Evolutionary conservation across 2,113 vertebrate genomes (phyloP).

Genomic region (Regulus satrapa): DNA sequence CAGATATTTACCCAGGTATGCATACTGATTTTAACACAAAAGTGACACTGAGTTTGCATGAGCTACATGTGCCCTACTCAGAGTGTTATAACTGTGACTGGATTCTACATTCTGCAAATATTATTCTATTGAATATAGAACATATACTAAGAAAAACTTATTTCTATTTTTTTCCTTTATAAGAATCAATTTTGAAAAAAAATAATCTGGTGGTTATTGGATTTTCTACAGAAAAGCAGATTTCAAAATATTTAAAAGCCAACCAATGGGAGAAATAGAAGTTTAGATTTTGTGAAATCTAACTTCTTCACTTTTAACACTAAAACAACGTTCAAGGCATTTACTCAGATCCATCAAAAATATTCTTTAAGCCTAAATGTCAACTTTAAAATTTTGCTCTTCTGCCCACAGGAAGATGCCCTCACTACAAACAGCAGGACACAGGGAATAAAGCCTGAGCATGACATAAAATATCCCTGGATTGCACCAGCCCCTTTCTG

Average conservation of each 20-base stretch:
- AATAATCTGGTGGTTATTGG: background rate
- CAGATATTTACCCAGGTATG: background rate
- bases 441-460: background rate
- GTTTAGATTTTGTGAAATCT: background rate
- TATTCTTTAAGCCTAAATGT: background rate
- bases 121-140: background rate
- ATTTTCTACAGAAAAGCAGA: background rate
- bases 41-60: background rate
- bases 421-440: background rate
- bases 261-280: background rate
- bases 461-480: background rate
- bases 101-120: background rate
- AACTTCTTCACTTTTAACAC: too few relatives aligned
- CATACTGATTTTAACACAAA: background rate
- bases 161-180: background rate
- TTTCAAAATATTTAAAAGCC: background rate
- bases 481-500: background rate
- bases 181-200: background rate
- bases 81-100: background rate
- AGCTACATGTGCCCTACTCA: background rate
- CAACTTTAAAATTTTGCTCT: background rate
- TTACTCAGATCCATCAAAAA: background rate
- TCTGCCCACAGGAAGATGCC: background rate
- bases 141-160: fast-evolving
- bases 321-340: background rate